Base-by-base conservation (phyloP, 2,797 vertebrate species). In the Pangasius mekongensis region DNA sequence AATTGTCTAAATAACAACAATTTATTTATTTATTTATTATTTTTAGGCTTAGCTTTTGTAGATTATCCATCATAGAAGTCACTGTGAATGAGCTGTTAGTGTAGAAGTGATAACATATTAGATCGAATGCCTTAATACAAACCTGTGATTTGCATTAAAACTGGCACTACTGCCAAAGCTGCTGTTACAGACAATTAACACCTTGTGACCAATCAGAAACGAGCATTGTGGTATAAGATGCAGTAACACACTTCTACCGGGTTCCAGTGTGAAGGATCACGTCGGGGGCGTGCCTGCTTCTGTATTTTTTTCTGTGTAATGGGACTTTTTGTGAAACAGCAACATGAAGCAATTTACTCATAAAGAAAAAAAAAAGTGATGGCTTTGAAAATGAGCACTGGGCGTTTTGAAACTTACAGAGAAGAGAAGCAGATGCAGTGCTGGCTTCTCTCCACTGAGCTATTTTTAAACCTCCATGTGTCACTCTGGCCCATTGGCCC, bases 401-500 rank as follows among this genome's bases (percentile, higher is more conserved):
- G 81, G 39, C 16, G 27, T 83, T 83, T 66, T 47, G 58, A 64
- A 62, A 62, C 54, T 39, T 33, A 7, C 20, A 39, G n/a, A 71
- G 47, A 62, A 80, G 47, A 49, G 54, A 56, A 69, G 52, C 86
- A 89, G 85, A 90, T 86, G 84, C 74, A 88, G 84, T 74, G 71
- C 82, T 86, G 64, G 85, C 86, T 89, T 88, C 76, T 90, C 82
- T 78, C 67, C 43, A 24, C 87, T 85, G 89, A 81, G 76, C 89
- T 90, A 92, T 92, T 91, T 92, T 90, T 90, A 92, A 89, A 89
- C 86, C 54, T 77, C 82, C 69, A 58, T 87, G 86, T 87, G 89
- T 85, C 89, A 81, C 82, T 91, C 86, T 90, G 90, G 90, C 91
- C 91, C 86, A 88, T 85, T 90, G 91, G 87, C 90, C 91, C 89